Percentiles rank a stretch among this genome's conserved stretches.
These are phyloP conservation scores for Cassiopea andromeda DNA, from an alignment of 30 jellyfish, hydroid and myxozoan species.

Conservation along the genomic window DNA sequence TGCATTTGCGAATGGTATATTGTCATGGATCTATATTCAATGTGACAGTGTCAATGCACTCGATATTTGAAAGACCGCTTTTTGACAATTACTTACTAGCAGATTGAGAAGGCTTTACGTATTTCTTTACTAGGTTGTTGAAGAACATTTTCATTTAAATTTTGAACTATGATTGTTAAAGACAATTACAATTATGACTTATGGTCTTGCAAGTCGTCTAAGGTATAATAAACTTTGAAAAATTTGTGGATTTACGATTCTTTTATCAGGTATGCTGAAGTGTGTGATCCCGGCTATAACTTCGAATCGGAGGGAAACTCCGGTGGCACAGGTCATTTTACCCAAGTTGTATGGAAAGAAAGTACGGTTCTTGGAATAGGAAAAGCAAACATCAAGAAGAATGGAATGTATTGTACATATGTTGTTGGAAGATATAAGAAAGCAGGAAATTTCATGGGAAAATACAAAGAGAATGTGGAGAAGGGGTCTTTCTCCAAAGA, in stretches of 20 bases:
- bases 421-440: constrained; percentile 79
- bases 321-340: constrained; percentile 82
- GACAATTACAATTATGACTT: no score
- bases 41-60: no score
- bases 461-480: constrained; percentile 68
- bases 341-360: constrained; percentile 91
- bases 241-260: background rate
- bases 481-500: constrained; percentile 66
- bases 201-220: no score
- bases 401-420: constrained; percentile 69
- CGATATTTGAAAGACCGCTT: no score
- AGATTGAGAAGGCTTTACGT: no score
- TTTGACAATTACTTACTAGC: no score
- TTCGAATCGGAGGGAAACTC: constrained; percentile 38
- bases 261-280: constrained; percentile 56
- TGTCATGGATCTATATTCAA: no score
- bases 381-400: constrained; percentile 60
- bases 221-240: no score
- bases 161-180: no score
- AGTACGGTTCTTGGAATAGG: constrained; percentile 84
- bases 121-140: no score
- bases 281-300: constrained; percentile 76
- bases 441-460: constrained; percentile 79
- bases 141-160: no score
- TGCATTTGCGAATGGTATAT: no score